Base-by-base conservation (phyloP, 2,113 vertebrate species). In the Chloroceryle aenea region DNA sequence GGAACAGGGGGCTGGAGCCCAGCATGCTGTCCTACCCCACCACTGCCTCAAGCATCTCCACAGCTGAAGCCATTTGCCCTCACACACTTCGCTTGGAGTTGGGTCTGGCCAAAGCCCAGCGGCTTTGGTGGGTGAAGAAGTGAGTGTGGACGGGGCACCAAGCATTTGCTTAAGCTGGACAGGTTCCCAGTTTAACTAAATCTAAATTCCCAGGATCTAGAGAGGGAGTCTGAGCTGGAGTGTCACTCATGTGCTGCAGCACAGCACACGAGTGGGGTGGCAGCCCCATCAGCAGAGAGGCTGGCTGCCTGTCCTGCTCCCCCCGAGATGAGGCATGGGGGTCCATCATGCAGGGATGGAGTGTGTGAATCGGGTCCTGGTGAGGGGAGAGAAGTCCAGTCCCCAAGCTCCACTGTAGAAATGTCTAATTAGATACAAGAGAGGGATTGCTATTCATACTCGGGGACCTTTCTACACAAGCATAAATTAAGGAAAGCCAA, bases 401-500 rank as follows among this genome's bases (percentile, higher is more conserved):
- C 23, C 52, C 61, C 29, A 72, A 85, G 90, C 75, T 83, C 27
- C 14, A 2, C 1, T 16, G 87, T 6, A 77, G 71, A 74, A 86
- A 88, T 30, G 58, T 50, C 77, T 95, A 68, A 93, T 94, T 77
- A 93, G 79, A 68, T 58, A 61, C n/a, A 83, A 68, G 68, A 81
- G 67, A 89, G 68, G 36, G 80, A 89, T 12, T 74, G 79, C 87
- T 89, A 83, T 67, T 79, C 74, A 78, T 30, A 79, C 55, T 74
- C 63, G n/a, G 88, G 59, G 85, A 80, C 76, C 72, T 89, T 93
- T 88, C 82, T 45, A 75, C 68, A 94, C 5, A 50, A 68, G 89
- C 76, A 85, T 87, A 84, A 91, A 91, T 91, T 92, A 91, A 84
- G 56, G 67, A 83, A 94, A 92, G 81, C 3, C 89, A 97, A 96